These are phyloP conservation scores for Zeugodacus cucurbitae DNA, from an alignment of 1,140 invertebrate species.

Conservation along the genomic window DNA sequence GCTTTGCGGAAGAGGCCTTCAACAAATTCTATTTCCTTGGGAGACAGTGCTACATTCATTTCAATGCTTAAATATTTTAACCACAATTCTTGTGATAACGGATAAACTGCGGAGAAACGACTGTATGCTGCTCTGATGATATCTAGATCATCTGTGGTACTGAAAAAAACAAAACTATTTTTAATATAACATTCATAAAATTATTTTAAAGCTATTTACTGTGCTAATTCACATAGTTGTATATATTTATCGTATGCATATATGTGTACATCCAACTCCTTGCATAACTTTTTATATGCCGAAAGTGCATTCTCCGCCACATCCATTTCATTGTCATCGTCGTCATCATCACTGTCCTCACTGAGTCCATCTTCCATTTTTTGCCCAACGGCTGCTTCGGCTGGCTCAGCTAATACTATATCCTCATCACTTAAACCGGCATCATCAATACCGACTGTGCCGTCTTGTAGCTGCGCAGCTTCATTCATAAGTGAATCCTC, in stretches of 20 bases:
- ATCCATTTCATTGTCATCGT: slow-evolving; percentile 40
- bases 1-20: slow-evolving; percentile 45
- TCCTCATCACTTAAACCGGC: slow-evolving; percentile 31
- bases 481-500: slow-evolving; percentile 46
- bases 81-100: slow-evolving; percentile 48
- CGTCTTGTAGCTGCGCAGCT: neutral
- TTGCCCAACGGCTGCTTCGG: neutral
- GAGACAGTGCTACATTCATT: slow-evolving; percentile 42
- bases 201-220: slow-evolving; percentile 16
- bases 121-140: slow-evolving; percentile 46
- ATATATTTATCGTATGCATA: slow-evolving; percentile 47
- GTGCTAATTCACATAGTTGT: slow-evolving; percentile 42
- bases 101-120: slow-evolving; percentile 47
- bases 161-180: neutral
- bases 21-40: slow-evolving; percentile 44
- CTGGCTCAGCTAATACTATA: neutral
- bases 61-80: slow-evolving; percentile 45
- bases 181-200: neutral
- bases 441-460: neutral
- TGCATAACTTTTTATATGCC: slow-evolving; percentile 41
- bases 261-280: slow-evolving; percentile 42
- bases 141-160: slow-evolving; percentile 45
- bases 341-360: slow-evolving; percentile 16
- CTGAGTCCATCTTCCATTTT: neutral
- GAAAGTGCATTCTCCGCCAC: neutral